A percentile compares a stretch with the other conserved stretches of the same genome.
Evolutionary conservation across 1,140 invertebrate species (phyloP).

Genomic region (Meloidogyne chitwoodi): DNA sequence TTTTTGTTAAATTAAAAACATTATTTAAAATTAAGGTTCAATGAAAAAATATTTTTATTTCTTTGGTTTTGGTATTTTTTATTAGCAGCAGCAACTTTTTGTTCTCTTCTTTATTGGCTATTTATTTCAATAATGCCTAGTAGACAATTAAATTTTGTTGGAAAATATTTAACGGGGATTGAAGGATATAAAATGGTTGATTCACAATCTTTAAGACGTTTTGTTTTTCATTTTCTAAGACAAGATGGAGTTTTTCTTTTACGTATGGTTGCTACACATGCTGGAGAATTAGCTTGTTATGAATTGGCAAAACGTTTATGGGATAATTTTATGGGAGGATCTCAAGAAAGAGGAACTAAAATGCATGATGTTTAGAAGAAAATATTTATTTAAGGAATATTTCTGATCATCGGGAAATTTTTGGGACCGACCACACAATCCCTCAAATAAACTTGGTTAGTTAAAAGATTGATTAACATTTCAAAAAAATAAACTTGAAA

Average conservation of each 20-base stretch:
- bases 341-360: slow-evolving; percentile 60
- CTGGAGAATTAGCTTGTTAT: slow-evolving; percentile 58
- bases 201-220: slow-evolving; percentile 56
- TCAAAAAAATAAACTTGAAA: too few relatives aligned
- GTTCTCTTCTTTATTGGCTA: slow-evolving; percentile 59
- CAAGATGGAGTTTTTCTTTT: slow-evolving; percentile 59
- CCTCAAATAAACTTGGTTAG: too few relatives aligned
- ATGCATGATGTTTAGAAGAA: slow-evolving; percentile 58
- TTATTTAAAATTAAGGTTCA: slow-evolving; percentile 67
- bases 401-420: too few relatives aligned
- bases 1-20: too few relatives aligned
- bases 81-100: slow-evolving; percentile 56
- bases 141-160: slow-evolving; percentile 60
- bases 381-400: too few relatives aligned
- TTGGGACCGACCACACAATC: too few relatives aligned
- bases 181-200: slow-evolving; percentile 61
- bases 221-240: slow-evolving; percentile 58
- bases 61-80: slow-evolving; percentile 60
- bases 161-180: slow-evolving; percentile 59
- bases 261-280: slow-evolving; percentile 59
- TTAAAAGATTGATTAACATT: too few relatives aligned
- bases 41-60: slow-evolving; percentile 65
- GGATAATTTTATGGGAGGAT: slow-evolving; percentile 50
- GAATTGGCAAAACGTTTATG: slow-evolving; percentile 57
- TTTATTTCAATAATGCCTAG: slow-evolving; percentile 59